Evolutionary conservation across 2,797 vertebrate species (phyloP).

Genomic region (Anisognathus igniventris): DNA sequence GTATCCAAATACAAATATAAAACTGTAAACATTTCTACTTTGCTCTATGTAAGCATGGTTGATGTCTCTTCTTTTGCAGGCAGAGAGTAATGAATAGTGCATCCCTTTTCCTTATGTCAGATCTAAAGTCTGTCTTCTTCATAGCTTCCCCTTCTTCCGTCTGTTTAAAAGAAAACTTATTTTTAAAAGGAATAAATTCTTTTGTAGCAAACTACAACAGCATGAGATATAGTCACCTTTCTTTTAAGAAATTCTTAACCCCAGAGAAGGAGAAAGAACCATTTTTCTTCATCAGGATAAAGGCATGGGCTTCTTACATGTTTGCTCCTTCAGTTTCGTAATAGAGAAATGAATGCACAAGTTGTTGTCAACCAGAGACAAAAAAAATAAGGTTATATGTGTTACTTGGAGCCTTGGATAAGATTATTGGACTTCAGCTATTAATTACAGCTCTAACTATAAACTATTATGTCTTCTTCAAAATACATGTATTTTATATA

Average conservation of each 20-base stretch:
- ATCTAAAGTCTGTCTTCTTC: neutral
- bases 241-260: neutral
- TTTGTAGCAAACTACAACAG: neutral
- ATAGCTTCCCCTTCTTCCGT: neutral
- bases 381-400: neutral
- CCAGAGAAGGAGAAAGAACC: neutral
- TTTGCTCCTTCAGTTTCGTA: neutral
- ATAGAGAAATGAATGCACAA: neutral
- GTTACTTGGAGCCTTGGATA: neutral
- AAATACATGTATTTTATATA: neutral
- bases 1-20: neutral
- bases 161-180: neutral
- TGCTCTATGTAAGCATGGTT: neutral
- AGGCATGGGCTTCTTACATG: neutral
- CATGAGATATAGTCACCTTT: neutral
- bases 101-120: neutral
- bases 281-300: neutral
- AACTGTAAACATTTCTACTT: neutral
- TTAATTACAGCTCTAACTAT: neutral
- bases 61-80: neutral
- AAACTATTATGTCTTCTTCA: slow-evolving; percentile 13
- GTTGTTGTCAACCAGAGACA: neutral
- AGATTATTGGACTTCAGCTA: neutral
- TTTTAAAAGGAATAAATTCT: neutral
- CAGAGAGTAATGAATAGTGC: neutral